A percentile compares a stretch with the other conserved stretches of the same genome.
phyloP scores from a whole-genome alignment of 2,113 vertebrate genomes.

The Brachyistius frenatus region DNA sequence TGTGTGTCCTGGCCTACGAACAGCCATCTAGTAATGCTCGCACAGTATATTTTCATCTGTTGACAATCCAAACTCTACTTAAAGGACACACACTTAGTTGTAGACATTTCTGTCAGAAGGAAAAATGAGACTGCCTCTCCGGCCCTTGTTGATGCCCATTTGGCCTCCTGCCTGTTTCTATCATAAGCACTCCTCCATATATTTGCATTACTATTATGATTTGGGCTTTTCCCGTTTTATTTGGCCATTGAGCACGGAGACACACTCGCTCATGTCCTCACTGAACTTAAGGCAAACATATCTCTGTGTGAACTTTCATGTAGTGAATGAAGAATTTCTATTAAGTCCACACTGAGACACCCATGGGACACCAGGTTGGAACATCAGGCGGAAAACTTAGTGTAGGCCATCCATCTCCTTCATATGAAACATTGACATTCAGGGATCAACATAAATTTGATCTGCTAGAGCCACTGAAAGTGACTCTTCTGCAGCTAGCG shows the following conservation, averaged over 20 bases:
- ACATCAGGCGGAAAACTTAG: conserved; percentile 51
- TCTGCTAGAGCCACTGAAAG: conserved; percentile 34
- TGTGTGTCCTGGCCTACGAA: conserved; percentile 88
- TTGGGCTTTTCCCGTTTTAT: conserved; percentile 82
- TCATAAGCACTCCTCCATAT: conserved; percentile 78
- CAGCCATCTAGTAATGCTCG: conserved; percentile 82
- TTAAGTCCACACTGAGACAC: conserved; percentile 43
- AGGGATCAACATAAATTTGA: conserved; percentile 51
- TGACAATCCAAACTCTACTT: conserved; percentile 88
- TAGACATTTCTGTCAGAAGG: conserved; percentile 83
- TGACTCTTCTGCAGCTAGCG: conserved; percentile 38
- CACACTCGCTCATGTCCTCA: conserved; percentile 79
- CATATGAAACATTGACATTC: conserved; percentile 46
- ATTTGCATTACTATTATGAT: conserved; percentile 85
- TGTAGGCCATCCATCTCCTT: conserved; percentile 53
- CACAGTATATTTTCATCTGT: conserved; percentile 86
- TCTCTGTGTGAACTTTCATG: conserved; percentile 68
- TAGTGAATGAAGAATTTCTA: conserved; percentile 62
- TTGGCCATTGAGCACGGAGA: conserved; percentile 79
- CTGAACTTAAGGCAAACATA: conserved; percentile 75
- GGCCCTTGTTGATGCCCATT: conserved; percentile 74
- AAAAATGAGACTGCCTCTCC: conserved; percentile 73
- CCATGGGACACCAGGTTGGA: conserved; percentile 55
- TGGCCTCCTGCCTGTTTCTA: conserved; percentile 70
- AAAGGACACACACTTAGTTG: conserved; percentile 84